Conservation (phyloP, 2,888 invertebrate species). For the Pseudococcus jackbeardsleyi region DNA sequence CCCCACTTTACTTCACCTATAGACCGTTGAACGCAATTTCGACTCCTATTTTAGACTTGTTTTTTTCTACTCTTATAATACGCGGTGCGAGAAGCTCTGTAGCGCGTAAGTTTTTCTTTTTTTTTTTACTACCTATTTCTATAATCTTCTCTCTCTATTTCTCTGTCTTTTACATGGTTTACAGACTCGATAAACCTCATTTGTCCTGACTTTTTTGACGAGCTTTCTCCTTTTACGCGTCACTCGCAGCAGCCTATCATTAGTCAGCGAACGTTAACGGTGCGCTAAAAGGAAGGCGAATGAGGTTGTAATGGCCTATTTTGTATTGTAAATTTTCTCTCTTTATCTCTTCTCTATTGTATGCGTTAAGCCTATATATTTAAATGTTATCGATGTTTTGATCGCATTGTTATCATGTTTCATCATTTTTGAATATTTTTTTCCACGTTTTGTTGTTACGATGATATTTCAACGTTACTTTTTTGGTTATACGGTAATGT, state of each 20-base stretch:
- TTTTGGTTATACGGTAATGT: slow-evolving; percentile 26
- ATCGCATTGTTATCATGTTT: slow-evolving; percentile 46
- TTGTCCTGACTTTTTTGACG: slow-evolving; percentile 45
- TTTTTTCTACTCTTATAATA: slow-evolving; percentile 9
- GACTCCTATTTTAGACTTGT: slow-evolving; percentile 25
- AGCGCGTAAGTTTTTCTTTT: background rate
- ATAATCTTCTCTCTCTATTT: background rate
- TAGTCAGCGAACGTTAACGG: slow-evolving; percentile 36
- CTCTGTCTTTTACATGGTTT: slow-evolving; percentile 33
- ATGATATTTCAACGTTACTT: slow-evolving; percentile 34
- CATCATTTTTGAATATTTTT: slow-evolving; percentile 31
- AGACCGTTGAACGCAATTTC: slow-evolving; percentile 4
- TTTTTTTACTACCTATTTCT: slow-evolving; percentile 32
- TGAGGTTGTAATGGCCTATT: slow-evolving; percentile 47
- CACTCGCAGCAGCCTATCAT: slow-evolving; percentile 43
- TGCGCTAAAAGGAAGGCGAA: slow-evolving; percentile 48
- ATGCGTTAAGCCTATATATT: slow-evolving; percentile 39
- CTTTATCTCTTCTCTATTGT: slow-evolving; percentile 7
- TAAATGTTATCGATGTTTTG: slow-evolving; percentile 35
- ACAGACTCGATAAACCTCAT: slow-evolving; percentile 42
- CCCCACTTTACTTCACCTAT: background rate
- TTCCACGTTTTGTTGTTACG: slow-evolving; percentile 48
- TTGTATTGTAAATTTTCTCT: slow-evolving; percentile 23
- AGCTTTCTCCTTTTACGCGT: slow-evolving; percentile 51
- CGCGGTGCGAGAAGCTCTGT: slow-evolving; percentile 6